These are phyloP conservation scores for Dipus sagitta DNA, from an alignment of 2,797 vertebrate species.

Conservation along the genomic window DNA sequence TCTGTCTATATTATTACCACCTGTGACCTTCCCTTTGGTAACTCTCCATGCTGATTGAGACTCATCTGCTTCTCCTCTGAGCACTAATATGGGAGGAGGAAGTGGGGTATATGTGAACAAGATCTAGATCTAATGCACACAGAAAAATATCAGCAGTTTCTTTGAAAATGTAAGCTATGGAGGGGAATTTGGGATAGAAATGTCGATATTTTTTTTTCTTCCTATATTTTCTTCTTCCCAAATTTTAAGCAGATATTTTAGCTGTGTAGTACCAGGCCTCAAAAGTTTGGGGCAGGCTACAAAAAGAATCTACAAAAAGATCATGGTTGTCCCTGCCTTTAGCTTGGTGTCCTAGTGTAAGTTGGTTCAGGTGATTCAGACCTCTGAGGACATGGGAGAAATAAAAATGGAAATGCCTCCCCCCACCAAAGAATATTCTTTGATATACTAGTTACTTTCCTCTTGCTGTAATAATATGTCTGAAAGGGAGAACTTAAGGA, in stretches of 20 bases:
- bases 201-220: constrained; percentile 17
- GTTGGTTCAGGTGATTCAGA: background rate
- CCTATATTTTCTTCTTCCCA: constrained; percentile 11
- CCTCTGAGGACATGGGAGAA: background rate
- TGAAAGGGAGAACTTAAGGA: background rate
- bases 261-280: background rate
- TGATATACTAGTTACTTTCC: background rate
- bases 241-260: background rate
- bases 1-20: constrained; percentile 66
- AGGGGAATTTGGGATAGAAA: background rate
- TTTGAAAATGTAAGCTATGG: constrained; percentile 53
- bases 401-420: background rate
- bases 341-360: background rate
- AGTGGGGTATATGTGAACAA: background rate
- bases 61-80: constrained; percentile 65
- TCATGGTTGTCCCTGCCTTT: background rate
- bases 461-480: background rate
- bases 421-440: no score
- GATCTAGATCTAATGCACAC: constrained; percentile 2
- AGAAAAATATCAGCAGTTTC: background rate
- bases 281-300: background rate
- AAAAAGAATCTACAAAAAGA: background rate
- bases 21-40: constrained; percentile 72
- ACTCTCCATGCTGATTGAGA: constrained; percentile 2
- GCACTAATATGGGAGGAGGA: constrained; percentile 16